Base-by-base conservation (phyloP, 2,888 invertebrate genomes). In the Eupithecia centaureata region DNA sequence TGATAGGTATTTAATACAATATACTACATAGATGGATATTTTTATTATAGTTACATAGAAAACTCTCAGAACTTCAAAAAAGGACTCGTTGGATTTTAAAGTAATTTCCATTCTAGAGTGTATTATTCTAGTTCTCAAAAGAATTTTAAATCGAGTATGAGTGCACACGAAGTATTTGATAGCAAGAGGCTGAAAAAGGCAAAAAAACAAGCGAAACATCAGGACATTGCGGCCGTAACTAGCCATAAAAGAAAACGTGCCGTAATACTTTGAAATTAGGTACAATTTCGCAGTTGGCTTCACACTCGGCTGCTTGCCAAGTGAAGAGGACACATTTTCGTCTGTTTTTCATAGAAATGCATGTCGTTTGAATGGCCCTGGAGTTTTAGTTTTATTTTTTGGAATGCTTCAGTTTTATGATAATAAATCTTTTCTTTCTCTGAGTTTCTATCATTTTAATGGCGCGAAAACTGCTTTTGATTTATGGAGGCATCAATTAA, bases 291-390 rank as follows among this genome's bases (percentile, higher is more conserved):
- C 60, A 60, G 30, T 57, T 33, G 27, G 22, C 66, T 65, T 61
- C 47, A 60, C 68, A 72, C 73, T 79, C 80, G 85, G 83, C 84
- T 74, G 68, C 33, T 73, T 78, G 86, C 89, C 89, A 90, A 88
- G 77, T 77, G 77, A 79, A 82, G 82, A 61, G 79, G 78, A 81
- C 83, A 85, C 83, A 81, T 86, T 89, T 87, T 85, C 78, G 82
- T 84, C 79, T 81, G 80, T 83, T 86, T 86, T 87, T 85, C 83
- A 79, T 78, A 78, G 76, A 76, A 75, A 81, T 80, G 81, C 82
- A 82, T 66, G 70, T 66, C 77, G 79, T 82, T 80, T 83, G 80
- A 84, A 86, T 84, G 80, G 82, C 70, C 72, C 72, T 77, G 67
- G 73, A 71, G 75, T 78, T 75, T 71, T 75, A 71, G 22, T 62